Evolutionary conservation across 2,113 vertebrate species (phyloP).

Genomic region (Ceyx cyanopectus): DNA sequence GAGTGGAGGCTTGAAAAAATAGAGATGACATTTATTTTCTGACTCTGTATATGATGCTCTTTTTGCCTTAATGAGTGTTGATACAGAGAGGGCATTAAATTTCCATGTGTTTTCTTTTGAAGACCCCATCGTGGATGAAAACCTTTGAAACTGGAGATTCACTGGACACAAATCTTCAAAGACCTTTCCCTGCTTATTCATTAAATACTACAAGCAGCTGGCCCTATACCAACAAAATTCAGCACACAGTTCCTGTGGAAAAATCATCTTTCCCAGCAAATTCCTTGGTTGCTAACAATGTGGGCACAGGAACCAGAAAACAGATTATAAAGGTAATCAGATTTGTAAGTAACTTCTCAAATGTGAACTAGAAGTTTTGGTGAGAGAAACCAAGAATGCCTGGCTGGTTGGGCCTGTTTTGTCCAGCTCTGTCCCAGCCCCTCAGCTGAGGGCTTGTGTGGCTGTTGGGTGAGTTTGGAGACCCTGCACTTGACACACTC

Average conservation of each 20-base stretch:
- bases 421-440: neutral
- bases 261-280: conserved; percentile 26
- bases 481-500: neutral
- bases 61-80: neutral
- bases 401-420: neutral
- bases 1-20: neutral
- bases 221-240: conserved; percentile 18
- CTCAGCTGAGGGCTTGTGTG: neutral
- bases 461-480: neutral
- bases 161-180: conserved; percentile 24
- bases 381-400: neutral
- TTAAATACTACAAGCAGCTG: conserved; percentile 49
- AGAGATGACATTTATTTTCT: neutral
- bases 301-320: conserved; percentile 47
- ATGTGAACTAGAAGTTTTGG: neutral
- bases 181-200: neutral
- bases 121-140: conserved; percentile 59
- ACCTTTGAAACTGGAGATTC: conserved; percentile 11
- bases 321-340: conserved; percentile 68
- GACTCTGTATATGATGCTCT: neutral
- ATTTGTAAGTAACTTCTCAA: neutral
- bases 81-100: neutral
- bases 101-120: neutral
- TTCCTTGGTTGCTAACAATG: neutral
- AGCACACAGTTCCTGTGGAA: neutral